Base-by-base conservation (phyloP, 2,888 invertebrate genomes). In the Galeopsomyia nigrocyanea region DNA sequence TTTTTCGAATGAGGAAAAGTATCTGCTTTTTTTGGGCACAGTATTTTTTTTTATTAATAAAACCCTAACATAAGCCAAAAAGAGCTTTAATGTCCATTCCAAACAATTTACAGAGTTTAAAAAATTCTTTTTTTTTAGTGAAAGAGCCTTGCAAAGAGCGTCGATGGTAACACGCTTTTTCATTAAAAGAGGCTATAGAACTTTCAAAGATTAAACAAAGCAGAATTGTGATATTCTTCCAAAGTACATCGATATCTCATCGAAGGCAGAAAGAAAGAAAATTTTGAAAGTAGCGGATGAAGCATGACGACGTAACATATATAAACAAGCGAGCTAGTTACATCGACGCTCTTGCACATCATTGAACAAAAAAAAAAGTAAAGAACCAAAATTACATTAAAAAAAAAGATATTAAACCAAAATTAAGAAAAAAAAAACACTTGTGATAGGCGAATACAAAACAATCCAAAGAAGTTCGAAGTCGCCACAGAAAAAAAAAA, bases 401-500 rank as follows among this genome's bases (percentile, higher is more conserved):
- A 64, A 67, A 67, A 58, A 65, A 73, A 62, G 68, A 55, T 26
- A 26, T 55, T 56, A 74, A 75, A 68, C 47, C 51, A 61, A 50
- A 53, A 58, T 26, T 13, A 13, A 50, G 47, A 67, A 67, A 31
- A 62, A 31, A 62, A 72, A 69, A 71, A 68, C 74, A 72, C 73
- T 63, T 53, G 72, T 71, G 76, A 80, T 77, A 82, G 81, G 82
- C 82, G 80, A 78, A 61, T 77, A 79, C 73, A 77, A 78, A 78
- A 79, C 76, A 79, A 76, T 77, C 78, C 2, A 79, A 79, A 79
- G 76, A 79, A 78, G 78, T 79, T 71, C 77, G 78, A 77, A 78
- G 77, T 79, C 77, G 78, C 78, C 79, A 79, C 77, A 73, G 73
- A 77, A 78, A 75, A 79, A 61, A 76, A 76, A 74, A 76, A 77